Percentiles rank a stretch among this genome's conserved stretches.
phyloP scores from a whole-genome alignment of 2,888 invertebrate species.

The Darwinula stevensoni region DNA sequence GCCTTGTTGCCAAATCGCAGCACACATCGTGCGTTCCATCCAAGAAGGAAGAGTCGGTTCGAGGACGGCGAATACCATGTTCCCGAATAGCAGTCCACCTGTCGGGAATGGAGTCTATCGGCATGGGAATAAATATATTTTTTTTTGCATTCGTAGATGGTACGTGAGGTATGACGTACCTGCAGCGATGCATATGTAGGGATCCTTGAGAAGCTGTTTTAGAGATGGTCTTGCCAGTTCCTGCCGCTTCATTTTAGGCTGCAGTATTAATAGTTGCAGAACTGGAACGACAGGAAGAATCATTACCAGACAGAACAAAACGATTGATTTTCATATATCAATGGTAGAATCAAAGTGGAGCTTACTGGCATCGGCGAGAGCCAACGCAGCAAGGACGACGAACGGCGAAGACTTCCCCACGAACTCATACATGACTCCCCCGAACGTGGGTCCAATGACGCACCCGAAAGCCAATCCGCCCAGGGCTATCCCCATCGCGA shows the following conservation, averaged over 20 bases:
- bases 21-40: conserved; percentile 49
- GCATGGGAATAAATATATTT: neutral
- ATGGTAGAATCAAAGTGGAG: no score
- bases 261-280: conserved; percentile 72
- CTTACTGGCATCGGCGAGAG: conserved; percentile 83
- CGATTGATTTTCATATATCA: no score
- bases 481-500: conserved; percentile 94
- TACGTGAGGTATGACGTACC: no score
- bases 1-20: conserved; percentile 76
- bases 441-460: conserved; percentile 92
- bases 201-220: conserved; percentile 61
- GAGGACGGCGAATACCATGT: conserved; percentile 97
- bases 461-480: conserved; percentile 92
- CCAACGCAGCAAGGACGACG: conserved; percentile 67
- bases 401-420: conserved; percentile 96
- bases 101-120: conserved; percentile 7
- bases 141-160: no score
- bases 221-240: conserved; percentile 79
- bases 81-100: conserved; percentile 89
- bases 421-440: conserved; percentile 95
- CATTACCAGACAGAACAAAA: no score
- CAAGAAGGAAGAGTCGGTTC: conserved; percentile 96
- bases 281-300: no score
- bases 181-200: conserved; percentile 87
- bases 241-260: conserved; percentile 69